Evolutionary conservation across 2,888 invertebrate species (phyloP), one percentile per base, ranked within the genome.

Genomic region (Drosophila yooni): DNA sequence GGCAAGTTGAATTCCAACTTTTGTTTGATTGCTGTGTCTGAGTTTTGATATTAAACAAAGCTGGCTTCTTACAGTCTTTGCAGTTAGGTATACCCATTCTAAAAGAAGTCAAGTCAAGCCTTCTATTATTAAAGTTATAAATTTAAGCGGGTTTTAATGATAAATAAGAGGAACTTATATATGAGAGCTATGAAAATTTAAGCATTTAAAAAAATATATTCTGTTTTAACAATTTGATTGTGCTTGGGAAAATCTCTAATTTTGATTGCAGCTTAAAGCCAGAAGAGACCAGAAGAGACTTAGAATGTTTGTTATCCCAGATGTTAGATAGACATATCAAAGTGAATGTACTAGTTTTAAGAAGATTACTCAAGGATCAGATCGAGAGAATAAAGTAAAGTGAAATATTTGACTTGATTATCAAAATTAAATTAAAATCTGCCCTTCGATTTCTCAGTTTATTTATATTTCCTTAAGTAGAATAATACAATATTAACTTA

Each of bases 1-100:
- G 57, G 10, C 54, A 74, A 82, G 59, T 76, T 80, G 58, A 59
- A 33, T 40, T 38, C 48, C 48, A 54, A 70, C 48, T 60, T 67
- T 63, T 58, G 15, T 36, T 15, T 25, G 34, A 10, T 25, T 25
- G 18, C 5, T 25, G 25, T 15, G 8, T 21, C 46, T 53, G 1
- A n/a, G n/a, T 13, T 69, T 64, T 18, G 53, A n/a, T 43, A 50
- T 51, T 62, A 25, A 34, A 13, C 25, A 38, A 29, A 27, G 21
- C 13, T 5, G 21, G n/a, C 13, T 33, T 3, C 33, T 33, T 33
- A 7, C 34, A 25, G 34, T 53, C 8, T 8, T 15, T 21, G 21
- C 3, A 21, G 11, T 13, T 21, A 6, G 1, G 1, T 21, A 13
- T 15, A 3, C 0, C 6, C n/a, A 38, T 54, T 51, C 11, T 7